Conservation (phyloP, 2,888 invertebrate genomes). For the Autographa gamma region DNA sequence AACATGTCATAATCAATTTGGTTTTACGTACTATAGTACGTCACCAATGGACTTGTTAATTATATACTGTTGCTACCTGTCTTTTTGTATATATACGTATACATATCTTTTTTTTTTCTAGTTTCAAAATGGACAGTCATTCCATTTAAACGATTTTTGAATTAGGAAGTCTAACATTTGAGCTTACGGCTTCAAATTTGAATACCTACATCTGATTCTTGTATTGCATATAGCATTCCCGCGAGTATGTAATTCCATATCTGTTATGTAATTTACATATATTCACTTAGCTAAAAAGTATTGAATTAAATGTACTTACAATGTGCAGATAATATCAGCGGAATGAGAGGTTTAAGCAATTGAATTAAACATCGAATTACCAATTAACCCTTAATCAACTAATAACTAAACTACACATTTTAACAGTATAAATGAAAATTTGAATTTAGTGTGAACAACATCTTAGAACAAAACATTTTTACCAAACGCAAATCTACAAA, state of each 20-base stretch:
- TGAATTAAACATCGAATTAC: neutral
- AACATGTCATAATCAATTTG: conserved; percentile 67
- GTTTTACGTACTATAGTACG: conserved; percentile 37
- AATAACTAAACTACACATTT: too few relatives aligned
- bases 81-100: neutral
- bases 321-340: neutral
- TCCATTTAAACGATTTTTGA: neutral
- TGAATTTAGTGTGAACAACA: neutral
- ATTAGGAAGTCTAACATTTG: neutral
- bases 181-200: neutral
- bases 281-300: conserved; percentile 2
- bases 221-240: neutral
- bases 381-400: too few relatives aligned
- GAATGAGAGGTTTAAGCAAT: neutral
- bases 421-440: neutral
- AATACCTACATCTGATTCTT: neutral
- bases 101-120: neutral
- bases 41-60: neutral
- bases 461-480: conserved; percentile 1
- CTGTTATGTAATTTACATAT: neutral
- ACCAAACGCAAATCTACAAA: neutral
- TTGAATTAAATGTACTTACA: neutral
- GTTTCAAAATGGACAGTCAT: neutral
- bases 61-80: neutral
- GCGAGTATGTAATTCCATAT: conserved; percentile 3